Percentiles rank a stretch among this genome's conserved stretches.
Evolutionary conservation across 2,888 invertebrate genomes (phyloP).

Genomic region (Lymantria dispar): DNA sequence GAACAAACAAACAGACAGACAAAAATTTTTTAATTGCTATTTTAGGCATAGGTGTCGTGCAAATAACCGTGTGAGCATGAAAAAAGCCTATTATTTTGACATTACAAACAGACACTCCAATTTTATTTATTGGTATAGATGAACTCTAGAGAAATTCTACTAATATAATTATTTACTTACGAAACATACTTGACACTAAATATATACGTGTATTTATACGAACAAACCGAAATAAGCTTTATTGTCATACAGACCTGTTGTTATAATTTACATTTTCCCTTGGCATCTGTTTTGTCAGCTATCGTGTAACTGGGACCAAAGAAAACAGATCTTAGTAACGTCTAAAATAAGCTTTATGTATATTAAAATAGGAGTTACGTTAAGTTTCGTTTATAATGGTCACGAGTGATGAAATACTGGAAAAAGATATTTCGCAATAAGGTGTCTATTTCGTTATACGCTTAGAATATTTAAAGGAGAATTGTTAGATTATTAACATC

Average conservation of each 20-base stretch:
- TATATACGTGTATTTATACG: conserved; percentile 11
- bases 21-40: too few species aligned
- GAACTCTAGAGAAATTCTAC: neutral
- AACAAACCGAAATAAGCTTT: conserved; percentile 26
- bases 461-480: conserved; percentile 13
- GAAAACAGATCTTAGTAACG: conserved; percentile 8
- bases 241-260: conserved; percentile 10
- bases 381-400: neutral
- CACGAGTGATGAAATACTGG: conserved; percentile 9
- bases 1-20: too few species aligned
- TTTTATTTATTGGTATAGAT: too few species aligned
- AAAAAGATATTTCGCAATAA: conserved; percentile 13
- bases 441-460: conserved; percentile 25
- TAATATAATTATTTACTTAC: conserved; percentile 6
- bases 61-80: too few species aligned
- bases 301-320: conserved; percentile 3
- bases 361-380: neutral
- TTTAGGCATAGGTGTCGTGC: too few species aligned
- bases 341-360: conserved; percentile 10
- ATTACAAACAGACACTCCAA: too few species aligned
- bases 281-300: conserved; percentile 5
- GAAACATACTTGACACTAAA: conserved; percentile 13
- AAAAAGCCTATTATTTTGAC: too few species aligned
- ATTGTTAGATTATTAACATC: conserved; percentile 11
- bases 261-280: conserved; percentile 24